Base-by-base conservation (phyloP, 2,888 invertebrate genomes). In the Azorinus chamasolen region DNA sequence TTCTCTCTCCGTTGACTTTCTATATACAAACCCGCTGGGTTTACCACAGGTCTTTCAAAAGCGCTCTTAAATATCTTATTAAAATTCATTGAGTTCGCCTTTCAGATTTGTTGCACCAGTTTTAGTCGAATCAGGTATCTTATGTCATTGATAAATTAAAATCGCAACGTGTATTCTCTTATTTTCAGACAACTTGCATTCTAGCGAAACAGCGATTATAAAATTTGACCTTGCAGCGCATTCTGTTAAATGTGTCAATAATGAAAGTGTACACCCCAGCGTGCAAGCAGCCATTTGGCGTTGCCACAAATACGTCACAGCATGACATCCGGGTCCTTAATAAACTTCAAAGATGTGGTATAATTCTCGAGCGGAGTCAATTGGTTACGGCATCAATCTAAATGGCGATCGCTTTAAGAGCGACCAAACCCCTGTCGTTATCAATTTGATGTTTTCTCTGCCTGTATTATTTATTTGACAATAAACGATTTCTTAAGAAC, bases 61-160 rank as follows among this genome's bases (percentile, higher is more conserved):
- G 32, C 32, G 32, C 32, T 32, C 32, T 32, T 32, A 32, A 32
- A 32, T 32, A 32, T 32, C 32, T 32, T 32, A 32, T 32, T 32
- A 32, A 32, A 32, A 32, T 32, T 32, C 32, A 32, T 32, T 32
- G 32, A 32, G 32, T 32, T 32, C 32, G 5, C 32, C 32, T 32
- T 32, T 10, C 32, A 32, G 10, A 32, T 32, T 32, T 32, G 32
- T 32, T 32, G 32, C 32, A 32, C 32, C 10, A 6, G 5, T 32
- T 32, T 32, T 6, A 32, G 32, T 4, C 32, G 32, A 32, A 32
- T 32, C 32, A 10, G 32, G 32, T 43, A 16, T 39, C 41, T 62
- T 50, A 62, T 66, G 51, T 73, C 66, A 57, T 62, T 66, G 46
- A 65, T 62, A 25, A 73, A 66, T 43, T 63, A 24, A 53, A 63